These are phyloP conservation scores for Zaprionus camerounensis DNA, from an alignment of 1,140 invertebrate species.

Conservation along the genomic window DNA sequence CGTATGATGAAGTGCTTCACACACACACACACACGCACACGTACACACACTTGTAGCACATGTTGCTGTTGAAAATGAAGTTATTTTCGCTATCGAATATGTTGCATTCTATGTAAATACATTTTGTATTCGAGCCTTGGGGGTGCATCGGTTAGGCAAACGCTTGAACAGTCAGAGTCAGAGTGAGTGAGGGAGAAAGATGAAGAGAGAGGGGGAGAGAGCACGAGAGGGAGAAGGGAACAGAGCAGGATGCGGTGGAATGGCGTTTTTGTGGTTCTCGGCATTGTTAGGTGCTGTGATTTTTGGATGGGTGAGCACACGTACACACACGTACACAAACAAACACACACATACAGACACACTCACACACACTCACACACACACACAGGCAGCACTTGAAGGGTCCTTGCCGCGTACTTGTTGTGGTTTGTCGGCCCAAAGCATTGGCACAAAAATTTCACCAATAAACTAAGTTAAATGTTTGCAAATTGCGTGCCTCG, in stretches of 20 bases:
- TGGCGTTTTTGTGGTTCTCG: conserved; percentile 8
- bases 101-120: conserved; percentile 57
- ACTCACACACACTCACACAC: neutral
- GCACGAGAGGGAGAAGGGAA: neutral
- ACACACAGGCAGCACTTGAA: conserved; percentile 12
- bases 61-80: conserved; percentile 33
- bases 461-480: conserved; percentile 39
- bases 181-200: neutral
- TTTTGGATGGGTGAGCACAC: conserved; percentile 32
- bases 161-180: neutral
- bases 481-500: conserved; percentile 31
- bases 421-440: conserved; percentile 29
- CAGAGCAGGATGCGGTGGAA: conserved; percentile 42
- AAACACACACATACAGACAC: neutral
- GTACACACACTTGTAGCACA: conserved; percentile 5
- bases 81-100: conserved; percentile 52
- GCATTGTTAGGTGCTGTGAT: conserved; percentile 55
- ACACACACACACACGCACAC: conserved; percentile 1
- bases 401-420: conserved; percentile 25
- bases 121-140: conserved; percentile 54
- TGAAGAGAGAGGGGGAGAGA: neutral
- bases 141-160: neutral
- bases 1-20: too few species aligned
- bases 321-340: neutral
- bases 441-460: conserved; percentile 14